A percentile compares a stretch with the other conserved stretches of the same genome.
phyloP scores from a whole-genome alignment of 1,140 invertebrate genomes.

The Lasioglossum baleicum region DNA sequence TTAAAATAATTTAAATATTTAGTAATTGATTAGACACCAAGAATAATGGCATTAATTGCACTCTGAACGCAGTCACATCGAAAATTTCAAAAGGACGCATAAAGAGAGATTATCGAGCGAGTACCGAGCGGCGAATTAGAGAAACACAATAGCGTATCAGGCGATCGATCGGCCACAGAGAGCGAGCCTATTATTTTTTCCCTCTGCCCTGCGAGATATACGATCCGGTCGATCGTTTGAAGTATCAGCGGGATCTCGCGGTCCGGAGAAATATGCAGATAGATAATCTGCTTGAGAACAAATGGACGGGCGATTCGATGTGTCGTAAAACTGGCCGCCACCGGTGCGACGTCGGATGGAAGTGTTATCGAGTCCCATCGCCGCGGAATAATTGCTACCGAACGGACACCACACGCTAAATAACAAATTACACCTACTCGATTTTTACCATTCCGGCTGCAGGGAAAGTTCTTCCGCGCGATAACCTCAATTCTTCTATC shows the following conservation, averaged over 20 bases:
- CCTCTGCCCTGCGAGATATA: constrained; percentile 33
- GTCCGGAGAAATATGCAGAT: constrained; percentile 55
- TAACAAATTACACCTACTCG: constrained; percentile 43
- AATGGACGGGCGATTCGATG: constrained; percentile 48
- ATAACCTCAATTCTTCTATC: too few relatives aligned
- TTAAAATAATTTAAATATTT: too few relatives aligned
- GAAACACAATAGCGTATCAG: constrained; percentile 64
- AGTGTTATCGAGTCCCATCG: constrained; percentile 45
- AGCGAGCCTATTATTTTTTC: constrained; percentile 24
- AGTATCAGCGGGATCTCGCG: constrained; percentile 49
- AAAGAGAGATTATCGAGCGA: constrained; percentile 46
- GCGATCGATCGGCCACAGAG: constrained; percentile 38
- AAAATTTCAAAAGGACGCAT: background rate
- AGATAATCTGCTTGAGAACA: constrained; percentile 56
- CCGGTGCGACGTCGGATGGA: constrained; percentile 9
- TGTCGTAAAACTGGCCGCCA: constrained; percentile 32
- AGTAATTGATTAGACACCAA: too few relatives aligned
- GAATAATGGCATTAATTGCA: too few relatives aligned
- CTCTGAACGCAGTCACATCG: too few relatives aligned
- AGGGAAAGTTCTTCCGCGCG: background rate
- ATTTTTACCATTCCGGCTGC: constrained; percentile 27
- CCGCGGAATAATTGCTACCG: constrained; percentile 54
- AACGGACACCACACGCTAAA: constrained; percentile 28
- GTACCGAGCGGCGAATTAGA: constrained; percentile 58
- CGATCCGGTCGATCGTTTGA: constrained; percentile 43